A percentile compares a stretch with the other conserved stretches of the same genome.
Conservation (phyloP, 2,113 vertebrate genomes). For the Leptobrachium ailaonicum region DNA sequence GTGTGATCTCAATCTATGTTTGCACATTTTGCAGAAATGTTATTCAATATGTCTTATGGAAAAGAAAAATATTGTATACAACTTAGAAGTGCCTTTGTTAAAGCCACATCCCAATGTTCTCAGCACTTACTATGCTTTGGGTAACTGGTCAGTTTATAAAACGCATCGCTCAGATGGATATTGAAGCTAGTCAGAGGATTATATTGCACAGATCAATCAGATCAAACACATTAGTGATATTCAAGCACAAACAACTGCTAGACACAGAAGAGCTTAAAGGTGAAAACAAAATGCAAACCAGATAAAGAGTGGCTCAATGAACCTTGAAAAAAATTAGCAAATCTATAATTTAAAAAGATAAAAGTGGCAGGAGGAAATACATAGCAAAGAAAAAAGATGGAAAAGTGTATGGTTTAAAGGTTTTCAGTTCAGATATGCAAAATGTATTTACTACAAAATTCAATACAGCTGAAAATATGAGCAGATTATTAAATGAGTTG, state of each 20-base stretch:
- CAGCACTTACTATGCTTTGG: background rate
- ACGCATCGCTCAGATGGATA: constrained; percentile 11
- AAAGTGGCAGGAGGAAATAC: constrained; percentile 4
- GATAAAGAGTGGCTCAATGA: constrained; percentile 19
- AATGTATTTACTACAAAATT: background rate
- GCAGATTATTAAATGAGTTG: constrained; percentile 19
- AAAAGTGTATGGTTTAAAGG: constrained; percentile 12
- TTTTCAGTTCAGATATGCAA: background rate
- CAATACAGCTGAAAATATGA: background rate
- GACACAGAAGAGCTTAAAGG: background rate
- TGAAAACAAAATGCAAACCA: constrained; percentile 9
- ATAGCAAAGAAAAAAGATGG: background rate
- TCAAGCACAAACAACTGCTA: background rate
- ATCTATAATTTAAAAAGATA: background rate
- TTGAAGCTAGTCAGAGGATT: constrained; percentile 3
- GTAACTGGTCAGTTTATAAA: constrained; percentile 26
- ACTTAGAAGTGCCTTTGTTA: background rate
- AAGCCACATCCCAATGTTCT: background rate
- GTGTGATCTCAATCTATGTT: too few relatives aligned
- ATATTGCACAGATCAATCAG: constrained; percentile 35
- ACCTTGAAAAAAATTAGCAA: constrained; percentile 7
- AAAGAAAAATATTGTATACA: background rate
- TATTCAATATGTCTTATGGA: background rate
- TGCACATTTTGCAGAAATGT: background rate
- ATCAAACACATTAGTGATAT: constrained; percentile 11